phyloP scores from a whole-genome alignment of 1,140 invertebrate species.

The Pseudomyrmex gracilis region DNA sequence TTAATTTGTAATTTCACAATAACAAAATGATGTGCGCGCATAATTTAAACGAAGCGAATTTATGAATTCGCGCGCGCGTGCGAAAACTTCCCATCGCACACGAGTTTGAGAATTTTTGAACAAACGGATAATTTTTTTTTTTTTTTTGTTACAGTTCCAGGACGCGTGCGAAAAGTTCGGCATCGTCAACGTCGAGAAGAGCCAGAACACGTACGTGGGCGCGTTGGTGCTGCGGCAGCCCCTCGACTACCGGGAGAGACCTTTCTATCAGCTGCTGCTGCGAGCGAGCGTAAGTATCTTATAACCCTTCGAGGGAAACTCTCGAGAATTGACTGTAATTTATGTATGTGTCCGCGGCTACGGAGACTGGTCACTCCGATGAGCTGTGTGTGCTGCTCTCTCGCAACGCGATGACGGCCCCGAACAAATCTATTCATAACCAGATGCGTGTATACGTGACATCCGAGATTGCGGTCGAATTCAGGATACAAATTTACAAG shows the following conservation, averaged over 20 bases:
- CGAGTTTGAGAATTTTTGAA: background rate
- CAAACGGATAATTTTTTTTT: conserved; percentile 47
- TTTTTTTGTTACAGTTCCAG: conserved; percentile 86
- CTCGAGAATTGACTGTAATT: conserved; percentile 78
- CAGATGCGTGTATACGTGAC: conserved; percentile 8
- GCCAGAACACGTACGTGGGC: conserved; percentile 88
- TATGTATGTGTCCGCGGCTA: conserved; percentile 8
- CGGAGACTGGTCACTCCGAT: background rate
- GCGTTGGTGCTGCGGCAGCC: conserved; percentile 88
- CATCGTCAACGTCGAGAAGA: conserved; percentile 88
- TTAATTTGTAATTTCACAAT: too few species aligned
- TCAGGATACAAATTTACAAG: conserved; percentile 21
- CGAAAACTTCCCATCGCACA: too few species aligned
- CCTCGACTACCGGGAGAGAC: conserved; percentile 90
- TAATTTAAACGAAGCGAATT: too few species aligned
- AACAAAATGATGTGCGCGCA: too few species aligned
- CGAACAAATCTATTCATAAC: conserved; percentile 35
- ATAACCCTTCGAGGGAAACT: conserved; percentile 17
- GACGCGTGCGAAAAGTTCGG: conserved; percentile 90
- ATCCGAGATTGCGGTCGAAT: conserved; percentile 3
- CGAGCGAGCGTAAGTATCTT: conserved; percentile 88
- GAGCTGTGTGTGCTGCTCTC: background rate
- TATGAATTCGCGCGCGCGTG: too few species aligned
- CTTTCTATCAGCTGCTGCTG: conserved; percentile 90
- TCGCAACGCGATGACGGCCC: background rate